These are phyloP conservation scores for Crax fasciolata DNA, from an alignment of 2,797 vertebrate genomes.

Conservation along the genomic window DNA sequence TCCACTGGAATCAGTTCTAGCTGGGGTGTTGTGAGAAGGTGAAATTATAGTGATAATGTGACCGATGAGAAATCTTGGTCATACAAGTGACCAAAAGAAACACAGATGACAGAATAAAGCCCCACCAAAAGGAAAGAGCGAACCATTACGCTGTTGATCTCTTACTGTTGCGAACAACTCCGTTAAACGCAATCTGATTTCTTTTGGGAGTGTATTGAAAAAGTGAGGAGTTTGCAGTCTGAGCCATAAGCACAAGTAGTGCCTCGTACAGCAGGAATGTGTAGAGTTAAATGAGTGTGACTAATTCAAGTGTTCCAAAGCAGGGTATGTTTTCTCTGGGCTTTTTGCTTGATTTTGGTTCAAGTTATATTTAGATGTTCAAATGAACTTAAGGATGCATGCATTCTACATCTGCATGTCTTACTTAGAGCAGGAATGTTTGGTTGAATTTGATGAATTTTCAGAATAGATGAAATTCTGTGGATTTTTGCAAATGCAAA, in stretches of 20 bases:
- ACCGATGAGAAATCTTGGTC: neutral
- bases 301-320: neutral
- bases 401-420: neutral
- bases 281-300: constrained; percentile 26
- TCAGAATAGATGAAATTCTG: neutral
- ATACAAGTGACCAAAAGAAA: neutral
- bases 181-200: neutral
- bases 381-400: neutral
- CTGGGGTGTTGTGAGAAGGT: neutral
- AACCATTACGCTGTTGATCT: neutral
- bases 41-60: neutral
- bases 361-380: neutral
- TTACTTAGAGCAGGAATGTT: neutral
- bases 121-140: neutral
- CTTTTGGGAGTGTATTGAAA: neutral
- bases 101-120: neutral
- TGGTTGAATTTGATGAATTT: neutral
- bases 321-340: neutral
- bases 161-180: neutral
- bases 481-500: neutral
- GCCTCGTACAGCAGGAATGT: neutral
- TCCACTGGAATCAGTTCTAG: neutral
- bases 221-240: neutral
- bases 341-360: constrained; percentile 7
- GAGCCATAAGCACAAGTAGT: neutral